A percentile compares a stretch with the other conserved stretches of the same genome.
These are phyloP conservation scores for Lepisosteus osseus DNA, from an alignment of 2,113 vertebrate genomes.

Conservation along the genomic window DNA sequence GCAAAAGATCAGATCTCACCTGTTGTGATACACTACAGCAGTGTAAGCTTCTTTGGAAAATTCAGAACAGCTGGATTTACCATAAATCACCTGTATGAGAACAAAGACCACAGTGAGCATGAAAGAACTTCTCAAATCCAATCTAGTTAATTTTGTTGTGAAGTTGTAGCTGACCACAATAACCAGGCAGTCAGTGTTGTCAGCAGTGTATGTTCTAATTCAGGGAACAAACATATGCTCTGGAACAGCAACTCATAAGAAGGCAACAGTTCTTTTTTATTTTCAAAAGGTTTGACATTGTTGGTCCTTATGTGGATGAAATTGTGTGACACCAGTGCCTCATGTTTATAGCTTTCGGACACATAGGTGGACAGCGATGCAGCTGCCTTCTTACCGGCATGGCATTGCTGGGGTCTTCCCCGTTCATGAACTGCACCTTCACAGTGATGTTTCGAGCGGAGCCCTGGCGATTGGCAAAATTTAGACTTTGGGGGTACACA, in stretches of 20 bases:
- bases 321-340: no score
- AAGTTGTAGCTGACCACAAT: no score
- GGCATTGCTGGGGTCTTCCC: slow-evolving; percentile 90
- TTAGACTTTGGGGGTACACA: slow-evolving; percentile 94
- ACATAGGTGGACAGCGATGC: no score
- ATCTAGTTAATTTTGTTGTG: no score
- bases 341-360: no score
- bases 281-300: no score
- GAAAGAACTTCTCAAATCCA: not conserved
- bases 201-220: no score
- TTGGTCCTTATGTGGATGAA: no score
- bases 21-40: slow-evolving; percentile 95
- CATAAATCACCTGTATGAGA: slow-evolving; percentile 86
- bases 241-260: no score
- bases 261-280: no score
- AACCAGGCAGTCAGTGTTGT: no score
- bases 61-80: slow-evolving; percentile 97
- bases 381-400: slow-evolving; percentile 77
- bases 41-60: slow-evolving; percentile 96
- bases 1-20: slow-evolving; percentile 61
- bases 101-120: slow-evolving; percentile 13
- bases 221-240: no score
- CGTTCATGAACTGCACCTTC: slow-evolving; percentile 98
- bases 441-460: slow-evolving; percentile 97
- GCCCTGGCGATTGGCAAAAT: slow-evolving; percentile 96